Conservation (phyloP, 2,888 invertebrate species). For the Cylindroiulus punctatus region DNA sequence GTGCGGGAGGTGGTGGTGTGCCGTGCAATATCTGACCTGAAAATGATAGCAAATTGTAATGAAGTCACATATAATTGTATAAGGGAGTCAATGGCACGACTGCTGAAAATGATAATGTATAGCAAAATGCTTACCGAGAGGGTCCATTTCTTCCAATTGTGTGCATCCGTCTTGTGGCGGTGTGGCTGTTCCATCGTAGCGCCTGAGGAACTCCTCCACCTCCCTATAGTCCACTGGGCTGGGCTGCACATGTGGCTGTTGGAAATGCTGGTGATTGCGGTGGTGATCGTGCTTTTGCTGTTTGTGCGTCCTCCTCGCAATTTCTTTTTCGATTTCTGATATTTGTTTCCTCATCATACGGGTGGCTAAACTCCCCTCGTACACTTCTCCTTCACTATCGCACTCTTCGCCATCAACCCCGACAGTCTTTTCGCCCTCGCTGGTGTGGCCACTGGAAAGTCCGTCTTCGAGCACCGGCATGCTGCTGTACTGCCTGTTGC, state of each 20-base stretch:
- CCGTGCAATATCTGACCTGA: conserved; percentile 25
- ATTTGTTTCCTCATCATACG: conserved; percentile 74
- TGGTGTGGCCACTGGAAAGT: conserved; percentile 90
- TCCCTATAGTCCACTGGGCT: conserved; percentile 56
- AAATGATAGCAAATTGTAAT: conserved; percentile 5
- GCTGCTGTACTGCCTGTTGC: conserved; percentile 65
- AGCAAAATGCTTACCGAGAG: conserved; percentile 67
- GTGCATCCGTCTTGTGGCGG: background rate
- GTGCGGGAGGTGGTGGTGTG: conserved; percentile 56
- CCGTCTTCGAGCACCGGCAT: conserved; percentile 96
- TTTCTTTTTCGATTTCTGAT: conserved; percentile 77
- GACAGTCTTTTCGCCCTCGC: conserved; percentile 77
- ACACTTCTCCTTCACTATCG: conserved; percentile 35
- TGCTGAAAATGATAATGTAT: background rate
- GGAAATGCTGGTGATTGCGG: conserved; percentile 53
- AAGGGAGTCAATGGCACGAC: background rate
- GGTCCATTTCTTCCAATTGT: conserved; percentile 80
- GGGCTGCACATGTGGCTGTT: conserved; percentile 56
- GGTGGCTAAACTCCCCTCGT: conserved; percentile 78
- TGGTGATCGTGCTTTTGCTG: conserved; percentile 61
- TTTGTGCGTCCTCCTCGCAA: conserved; percentile 67
- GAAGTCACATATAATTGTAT: background rate
- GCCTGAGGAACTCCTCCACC: conserved; percentile 56
- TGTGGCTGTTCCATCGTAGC: conserved; percentile 50
- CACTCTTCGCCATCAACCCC: conserved; percentile 46